These are phyloP conservation scores for Cheumatopsyche charites DNA, from an alignment of 1,140 invertebrate genomes.

Conservation along the genomic window DNA sequence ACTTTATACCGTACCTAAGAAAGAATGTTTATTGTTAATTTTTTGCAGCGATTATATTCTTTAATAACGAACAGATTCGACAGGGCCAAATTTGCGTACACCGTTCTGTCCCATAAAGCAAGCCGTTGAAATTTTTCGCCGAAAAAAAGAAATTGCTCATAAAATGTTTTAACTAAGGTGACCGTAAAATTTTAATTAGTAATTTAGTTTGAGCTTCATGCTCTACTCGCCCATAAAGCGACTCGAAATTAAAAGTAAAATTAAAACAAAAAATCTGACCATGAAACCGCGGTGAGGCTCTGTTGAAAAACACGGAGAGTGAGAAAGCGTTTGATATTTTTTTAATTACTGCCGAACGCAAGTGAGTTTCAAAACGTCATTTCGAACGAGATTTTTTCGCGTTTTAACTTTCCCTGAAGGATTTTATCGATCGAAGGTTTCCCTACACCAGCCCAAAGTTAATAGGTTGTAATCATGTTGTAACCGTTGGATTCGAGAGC, in stretches of 20 bases:
- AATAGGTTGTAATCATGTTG: slow-evolving; percentile 26
- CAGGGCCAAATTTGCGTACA: neutral
- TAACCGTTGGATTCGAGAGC: slow-evolving; percentile 25
- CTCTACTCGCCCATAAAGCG: slow-evolving; percentile 17
- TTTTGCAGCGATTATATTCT: no score
- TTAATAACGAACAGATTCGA: no score
- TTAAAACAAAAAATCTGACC: slow-evolving; percentile 16
- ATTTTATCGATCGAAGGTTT: no score
- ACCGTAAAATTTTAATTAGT: slow-evolving; percentile 33
- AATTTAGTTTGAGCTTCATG: slow-evolving; percentile 17
- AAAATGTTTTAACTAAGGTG: slow-evolving; percentile 25
- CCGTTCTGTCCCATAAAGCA: neutral
- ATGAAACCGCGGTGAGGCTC: neutral
- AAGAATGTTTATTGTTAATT: no score
- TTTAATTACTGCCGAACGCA: no score
- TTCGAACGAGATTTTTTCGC: no score
- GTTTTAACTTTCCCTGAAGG: no score
- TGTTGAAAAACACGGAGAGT: no score
- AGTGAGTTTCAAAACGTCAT: no score
- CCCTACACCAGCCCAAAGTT: neutral
- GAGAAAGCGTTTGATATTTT: no score
- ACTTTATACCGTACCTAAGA: no score
- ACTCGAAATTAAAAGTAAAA: slow-evolving; percentile 18
- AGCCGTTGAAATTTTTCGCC: slow-evolving; percentile 21
- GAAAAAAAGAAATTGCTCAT: slow-evolving; percentile 24